Percentiles rank a stretch among this genome's conserved stretches.
phyloP scores from a whole-genome alignment of 2,113 vertebrate species.

The Peromyscus polionotus region DNA sequence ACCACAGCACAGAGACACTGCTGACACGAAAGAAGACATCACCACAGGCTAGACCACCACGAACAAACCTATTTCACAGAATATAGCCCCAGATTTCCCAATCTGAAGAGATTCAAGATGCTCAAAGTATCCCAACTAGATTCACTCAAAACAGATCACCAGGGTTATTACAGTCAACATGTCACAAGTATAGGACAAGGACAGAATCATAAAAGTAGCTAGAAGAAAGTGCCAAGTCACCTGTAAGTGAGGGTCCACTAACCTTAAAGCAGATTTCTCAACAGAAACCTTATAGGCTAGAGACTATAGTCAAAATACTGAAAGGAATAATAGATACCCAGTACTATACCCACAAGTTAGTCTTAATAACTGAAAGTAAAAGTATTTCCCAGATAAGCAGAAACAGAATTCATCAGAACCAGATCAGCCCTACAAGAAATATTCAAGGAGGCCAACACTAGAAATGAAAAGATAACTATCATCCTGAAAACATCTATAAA shows the following conservation, averaged over 20 bases:
- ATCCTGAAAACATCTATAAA: not conserved
- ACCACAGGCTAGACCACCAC: not conserved
- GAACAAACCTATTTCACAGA: not conserved
- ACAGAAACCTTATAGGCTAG: not conserved
- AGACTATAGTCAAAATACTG: not conserved
- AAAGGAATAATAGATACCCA: not conserved
- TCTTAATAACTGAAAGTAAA: not conserved
- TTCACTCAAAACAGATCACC: not conserved
- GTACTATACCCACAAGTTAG: not conserved
- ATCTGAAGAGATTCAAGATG: not conserved
- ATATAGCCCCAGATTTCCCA: not conserved
- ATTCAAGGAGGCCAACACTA: not conserved
- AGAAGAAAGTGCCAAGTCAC: not conserved
- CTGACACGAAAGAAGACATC: not conserved
- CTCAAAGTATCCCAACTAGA: not conserved
- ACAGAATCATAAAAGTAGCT: not conserved
- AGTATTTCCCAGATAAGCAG: not conserved
- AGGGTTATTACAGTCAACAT: not conserved
- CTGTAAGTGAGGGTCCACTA: not conserved
- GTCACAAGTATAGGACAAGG: not conserved
- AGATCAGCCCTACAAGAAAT: not conserved
- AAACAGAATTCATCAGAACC: not conserved
- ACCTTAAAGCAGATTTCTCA: not conserved
- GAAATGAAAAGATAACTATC: not conserved
- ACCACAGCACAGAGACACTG: not conserved